These are phyloP conservation scores for Drosophila koepferae DNA, from an alignment of 2,888 invertebrate species.

Conservation along the genomic window DNA sequence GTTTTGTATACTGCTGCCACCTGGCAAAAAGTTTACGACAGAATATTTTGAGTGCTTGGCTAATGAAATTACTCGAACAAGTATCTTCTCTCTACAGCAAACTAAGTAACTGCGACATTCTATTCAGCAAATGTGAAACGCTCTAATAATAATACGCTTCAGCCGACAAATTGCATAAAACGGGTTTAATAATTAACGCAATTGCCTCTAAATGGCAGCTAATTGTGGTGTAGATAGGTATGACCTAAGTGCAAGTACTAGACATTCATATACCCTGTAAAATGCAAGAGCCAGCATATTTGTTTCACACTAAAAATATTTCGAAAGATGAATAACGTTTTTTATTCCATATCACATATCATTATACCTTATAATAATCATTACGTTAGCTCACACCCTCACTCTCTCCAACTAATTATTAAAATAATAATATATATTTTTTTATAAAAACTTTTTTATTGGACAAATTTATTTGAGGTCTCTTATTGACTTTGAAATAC, in stretches of 20 bases:
- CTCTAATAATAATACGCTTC: background rate
- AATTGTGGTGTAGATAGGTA: background rate
- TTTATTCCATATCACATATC: background rate
- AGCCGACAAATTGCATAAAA: slow-evolving; percentile 8
- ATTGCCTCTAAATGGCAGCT: background rate
- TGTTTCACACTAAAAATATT: too few relatives aligned
- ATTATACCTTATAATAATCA: background rate
- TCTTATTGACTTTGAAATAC: slow-evolving; percentile 43
- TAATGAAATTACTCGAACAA: slow-evolving; percentile 23
- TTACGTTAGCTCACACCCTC: background rate
- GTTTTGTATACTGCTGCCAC: slow-evolving; percentile 7
- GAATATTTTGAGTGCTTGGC: background rate
- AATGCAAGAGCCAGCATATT: background rate
- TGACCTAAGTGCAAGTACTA: background rate
- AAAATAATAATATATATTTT: background rate
- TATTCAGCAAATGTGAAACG: background rate
- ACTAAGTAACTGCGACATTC: background rate
- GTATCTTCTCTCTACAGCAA: slow-evolving; percentile 4
- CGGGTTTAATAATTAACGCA: slow-evolving; percentile 8
- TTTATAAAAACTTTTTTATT: slow-evolving; percentile 27
- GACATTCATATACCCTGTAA: background rate
- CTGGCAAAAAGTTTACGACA: slow-evolving; percentile 10
- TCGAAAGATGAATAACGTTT: too few relatives aligned
- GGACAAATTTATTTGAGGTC: slow-evolving; percentile 26
- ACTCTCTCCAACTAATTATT: slow-evolving; percentile 6